These are phyloP conservation scores for Nymphalis urticae DNA, from an alignment of 2,888 invertebrate genomes.

Conservation along the genomic window DNA sequence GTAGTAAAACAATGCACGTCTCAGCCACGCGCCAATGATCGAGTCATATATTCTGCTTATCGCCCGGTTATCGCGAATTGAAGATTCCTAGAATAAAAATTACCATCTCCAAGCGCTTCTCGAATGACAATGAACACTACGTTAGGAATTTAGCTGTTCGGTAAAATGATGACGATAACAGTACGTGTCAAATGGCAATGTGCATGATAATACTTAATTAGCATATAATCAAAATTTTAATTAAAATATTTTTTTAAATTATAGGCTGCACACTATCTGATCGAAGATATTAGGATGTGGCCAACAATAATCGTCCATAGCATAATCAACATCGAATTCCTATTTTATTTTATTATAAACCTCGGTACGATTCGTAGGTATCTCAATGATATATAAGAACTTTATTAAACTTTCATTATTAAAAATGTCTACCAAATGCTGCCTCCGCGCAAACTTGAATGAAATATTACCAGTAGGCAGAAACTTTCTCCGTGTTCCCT, in stretches of 20 bases:
- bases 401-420: constrained; percentile 28
- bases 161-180: constrained; percentile 15
- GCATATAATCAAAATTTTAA: not conserved
- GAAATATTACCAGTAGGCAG: constrained; percentile 30
- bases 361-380: not conserved
- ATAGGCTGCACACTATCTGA: too few relatives aligned
- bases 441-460: constrained; percentile 20
- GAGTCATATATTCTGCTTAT: constrained; percentile 37
- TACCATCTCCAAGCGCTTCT: constrained; percentile 30
- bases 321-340: too few relatives aligned
- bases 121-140: constrained; percentile 28
- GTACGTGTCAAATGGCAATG: constrained; percentile 11
- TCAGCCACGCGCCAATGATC: constrained; percentile 41
- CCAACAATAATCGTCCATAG: too few relatives aligned
- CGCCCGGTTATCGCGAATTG: constrained; percentile 35
- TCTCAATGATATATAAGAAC: not conserved
- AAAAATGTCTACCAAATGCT: constrained; percentile 25
- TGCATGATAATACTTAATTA: not conserved
- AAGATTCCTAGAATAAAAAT: constrained; percentile 37
- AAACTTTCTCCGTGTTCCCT: constrained; percentile 27
- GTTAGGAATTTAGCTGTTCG: constrained; percentile 23
- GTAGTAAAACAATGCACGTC: constrained; percentile 41
- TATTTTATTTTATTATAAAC: too few relatives aligned
- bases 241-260: too few relatives aligned
- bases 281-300: too few relatives aligned